phyloP scores from a whole-genome alignment of 2,113 vertebrate species.

The Ranitomeya imitator region DNA sequence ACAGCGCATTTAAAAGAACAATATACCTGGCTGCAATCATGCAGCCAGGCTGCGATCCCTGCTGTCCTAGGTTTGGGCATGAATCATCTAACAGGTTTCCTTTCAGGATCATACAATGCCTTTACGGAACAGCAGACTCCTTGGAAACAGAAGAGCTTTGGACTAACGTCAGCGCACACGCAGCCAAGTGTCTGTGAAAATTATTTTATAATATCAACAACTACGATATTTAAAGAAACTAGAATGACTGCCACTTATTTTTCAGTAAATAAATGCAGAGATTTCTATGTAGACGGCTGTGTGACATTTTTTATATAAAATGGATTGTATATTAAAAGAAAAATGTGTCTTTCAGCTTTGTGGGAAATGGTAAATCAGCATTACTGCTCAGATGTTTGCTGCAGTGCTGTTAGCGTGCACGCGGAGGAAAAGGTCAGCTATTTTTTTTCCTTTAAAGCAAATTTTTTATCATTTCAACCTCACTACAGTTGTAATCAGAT shows the following conservation, averaged over 20 bases:
- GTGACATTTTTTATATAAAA: conserved; percentile 2
- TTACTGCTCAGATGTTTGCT: not conserved
- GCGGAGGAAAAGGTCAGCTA: conserved; percentile 48
- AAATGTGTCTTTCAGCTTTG: conserved; percentile 22
- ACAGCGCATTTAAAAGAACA: no score
- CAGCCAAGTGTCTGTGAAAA: not conserved
- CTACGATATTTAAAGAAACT: not conserved
- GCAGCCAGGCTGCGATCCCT: no score
- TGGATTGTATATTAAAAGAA: not conserved
- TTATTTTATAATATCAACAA: not conserved
- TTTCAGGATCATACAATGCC: not conserved
- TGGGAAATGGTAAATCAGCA: conserved; percentile 1
- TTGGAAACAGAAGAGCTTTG: not conserved
- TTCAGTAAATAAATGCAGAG: not conserved
- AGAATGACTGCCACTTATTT: not conserved
- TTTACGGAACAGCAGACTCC: not conserved
- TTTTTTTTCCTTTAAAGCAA: conserved; percentile 23
- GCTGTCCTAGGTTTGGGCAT: no score
- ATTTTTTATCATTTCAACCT: conserved; percentile 22
- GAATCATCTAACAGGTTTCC: not conserved
- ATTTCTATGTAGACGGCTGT: not conserved
- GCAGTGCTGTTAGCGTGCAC: conserved; percentile 20
- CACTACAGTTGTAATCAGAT: conserved; percentile 15
- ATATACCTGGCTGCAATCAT: no score
- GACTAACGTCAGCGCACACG: not conserved